Evolutionary conservation across 1,140 invertebrate species (phyloP).

Genomic region (Lordiphosa clarofinis): DNA sequence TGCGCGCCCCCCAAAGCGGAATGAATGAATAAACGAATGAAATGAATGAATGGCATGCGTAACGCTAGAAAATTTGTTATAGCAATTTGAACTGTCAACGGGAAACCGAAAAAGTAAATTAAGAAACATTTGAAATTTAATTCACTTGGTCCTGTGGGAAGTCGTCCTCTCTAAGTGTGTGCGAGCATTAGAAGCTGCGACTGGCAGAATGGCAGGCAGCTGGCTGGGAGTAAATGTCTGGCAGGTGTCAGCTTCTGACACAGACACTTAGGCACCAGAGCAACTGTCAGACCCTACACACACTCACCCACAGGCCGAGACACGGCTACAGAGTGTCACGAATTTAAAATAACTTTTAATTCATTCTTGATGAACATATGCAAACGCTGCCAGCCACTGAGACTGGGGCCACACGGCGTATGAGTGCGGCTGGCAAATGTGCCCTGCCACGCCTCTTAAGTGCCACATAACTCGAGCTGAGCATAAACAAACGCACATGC

Average conservation of each 20-base stretch:
- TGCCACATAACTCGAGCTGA: conserved; percentile 70
- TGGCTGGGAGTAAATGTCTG: conserved; percentile 33
- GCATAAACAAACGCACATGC: conserved; percentile 72
- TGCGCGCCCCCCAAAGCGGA: conserved; percentile 58
- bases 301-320: conserved; percentile 48
- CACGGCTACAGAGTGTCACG: conserved; percentile 57
- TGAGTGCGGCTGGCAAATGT: conserved; percentile 66
- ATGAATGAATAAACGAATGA: conserved; percentile 38
- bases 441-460: conserved; percentile 64
- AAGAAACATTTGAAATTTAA: conserved; percentile 78
- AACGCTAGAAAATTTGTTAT: conserved; percentile 76
- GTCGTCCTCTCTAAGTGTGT: conserved; percentile 11
- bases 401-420: conserved; percentile 48
- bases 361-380: conserved; percentile 71
- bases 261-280: conserved; percentile 54
- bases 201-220: conserved; percentile 20
- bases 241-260: conserved; percentile 65
- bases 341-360: conserved; percentile 79
- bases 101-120: conserved; percentile 77
- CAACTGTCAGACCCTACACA: conserved; percentile 17
- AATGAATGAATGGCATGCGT: conserved; percentile 65
- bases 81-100: conserved; percentile 77
- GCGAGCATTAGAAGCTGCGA: not conserved
- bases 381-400: conserved; percentile 23
- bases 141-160: conserved; percentile 50